Evolutionary conservation across 2,797 vertebrate species (phyloP), one percentile per base, ranked within the genome.

Genomic region (Poeciliopsis paucimaculata): DNA sequence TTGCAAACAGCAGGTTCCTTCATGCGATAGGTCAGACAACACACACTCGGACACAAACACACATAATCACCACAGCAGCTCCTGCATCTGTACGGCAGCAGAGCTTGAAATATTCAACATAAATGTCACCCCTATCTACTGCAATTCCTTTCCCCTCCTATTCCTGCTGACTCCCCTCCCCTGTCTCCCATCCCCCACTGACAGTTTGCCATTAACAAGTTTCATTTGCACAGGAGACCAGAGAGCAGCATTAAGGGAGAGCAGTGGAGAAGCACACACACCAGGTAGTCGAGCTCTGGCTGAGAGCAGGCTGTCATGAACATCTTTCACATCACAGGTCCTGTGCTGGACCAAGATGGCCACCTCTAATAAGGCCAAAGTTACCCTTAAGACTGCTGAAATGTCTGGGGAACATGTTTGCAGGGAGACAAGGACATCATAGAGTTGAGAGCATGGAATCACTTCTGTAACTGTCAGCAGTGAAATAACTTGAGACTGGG

Each of bases 131-230:
- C 43, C 72, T 26, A 72, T 90, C 80, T 75, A 83, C 73, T 77
- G 60, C 77, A 71, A 75, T 74, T 78, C 75, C 57, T 77, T 57
- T 51, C 28, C 15, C 64, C 72, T 79, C 68, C 55, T 64, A 46
- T 39, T 68, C 43, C 77, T 77, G 45, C 77, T 55, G 72, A 31
- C 31, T 74, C 68, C 60, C 26, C 20, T 55, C 70, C 76, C 28
- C 62, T 76, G 66, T 80, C 66, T 76, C 81, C 86, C 74, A 9
- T 80, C 80, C 79, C 84, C 77, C 77, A 74, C 84, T 82, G 89
- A 86, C 91, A 92, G 87, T 79, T 90, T 91, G 80, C 89, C 82
- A 87, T 86, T 91, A 91, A 92, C 90, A 89, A 92, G 83, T 91
- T 91, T 86, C 80, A 88, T 82, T 89, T 83, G 82, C 82, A 85